These are phyloP conservation scores for Chrysocyon brachyurus DNA, from an alignment of 2,797 vertebrate species.

Conservation along the genomic window DNA sequence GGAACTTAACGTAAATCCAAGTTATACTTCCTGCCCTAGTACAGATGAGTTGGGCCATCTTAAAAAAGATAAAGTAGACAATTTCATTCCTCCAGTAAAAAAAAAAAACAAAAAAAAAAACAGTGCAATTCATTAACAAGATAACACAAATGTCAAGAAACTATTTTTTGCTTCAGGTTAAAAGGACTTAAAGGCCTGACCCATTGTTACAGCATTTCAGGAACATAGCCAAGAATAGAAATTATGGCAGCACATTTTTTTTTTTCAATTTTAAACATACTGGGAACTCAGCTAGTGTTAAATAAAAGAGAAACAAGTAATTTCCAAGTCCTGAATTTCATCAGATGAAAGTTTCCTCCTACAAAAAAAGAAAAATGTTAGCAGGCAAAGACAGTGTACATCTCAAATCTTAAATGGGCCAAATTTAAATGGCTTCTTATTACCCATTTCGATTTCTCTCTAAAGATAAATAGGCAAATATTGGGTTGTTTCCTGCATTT, in stretches of 20 bases:
- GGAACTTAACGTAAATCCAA: conserved; percentile 14
- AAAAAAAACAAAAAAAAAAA: background rate
- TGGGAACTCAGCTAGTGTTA: background rate
- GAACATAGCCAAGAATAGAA: conserved; percentile 15
- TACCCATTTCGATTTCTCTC: background rate
- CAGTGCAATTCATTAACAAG: conserved; percentile 24
- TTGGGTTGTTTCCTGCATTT: background rate
- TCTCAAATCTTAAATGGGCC: background rate
- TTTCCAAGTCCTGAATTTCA: background rate
- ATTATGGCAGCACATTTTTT: background rate
- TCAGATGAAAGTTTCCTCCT: conserved; percentile 5
- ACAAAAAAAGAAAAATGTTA: background rate
- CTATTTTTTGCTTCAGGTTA: conserved; percentile 52
- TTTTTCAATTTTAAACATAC: background rate
- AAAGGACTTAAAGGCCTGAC: background rate
- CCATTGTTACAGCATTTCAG: background rate
- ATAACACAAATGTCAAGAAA: conserved; percentile 37
- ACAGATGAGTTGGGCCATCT: background rate
- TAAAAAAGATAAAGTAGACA: conserved; percentile 34
- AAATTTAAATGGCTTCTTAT: background rate
- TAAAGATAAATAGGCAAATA: background rate
- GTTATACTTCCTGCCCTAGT: background rate
- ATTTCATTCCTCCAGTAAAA: background rate
- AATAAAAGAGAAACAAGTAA: conserved; percentile 47
- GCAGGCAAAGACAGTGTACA: background rate